Conservation (phyloP, 2,797 vertebrate species). For the Anguilla obscura region DNA sequence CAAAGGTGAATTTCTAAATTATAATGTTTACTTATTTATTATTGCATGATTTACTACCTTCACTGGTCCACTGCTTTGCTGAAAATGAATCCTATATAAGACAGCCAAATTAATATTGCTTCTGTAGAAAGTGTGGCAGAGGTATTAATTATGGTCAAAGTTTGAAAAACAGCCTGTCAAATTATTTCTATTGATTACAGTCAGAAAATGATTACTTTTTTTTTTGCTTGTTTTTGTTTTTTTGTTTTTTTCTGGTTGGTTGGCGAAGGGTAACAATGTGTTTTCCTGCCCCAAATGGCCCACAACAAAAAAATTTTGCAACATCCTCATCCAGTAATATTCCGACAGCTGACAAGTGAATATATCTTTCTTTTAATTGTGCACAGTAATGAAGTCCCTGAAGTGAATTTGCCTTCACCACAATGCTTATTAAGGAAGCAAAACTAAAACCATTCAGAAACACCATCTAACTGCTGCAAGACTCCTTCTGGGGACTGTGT, state of each 20-base stretch:
- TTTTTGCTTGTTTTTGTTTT: background rate
- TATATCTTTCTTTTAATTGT: slow-evolving; percentile 36
- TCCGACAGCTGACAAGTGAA: slow-evolving; percentile 36
- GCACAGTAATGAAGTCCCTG: slow-evolving; percentile 15
- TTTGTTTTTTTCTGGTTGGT: slow-evolving; percentile 6
- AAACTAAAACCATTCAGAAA: background rate
- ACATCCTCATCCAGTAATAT: slow-evolving; percentile 29
- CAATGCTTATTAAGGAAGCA: background rate
- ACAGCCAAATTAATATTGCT: slow-evolving; percentile 18
- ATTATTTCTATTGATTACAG: slow-evolving; percentile 35
- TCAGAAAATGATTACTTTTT: slow-evolving; percentile 34
- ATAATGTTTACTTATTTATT: slow-evolving; percentile 17
- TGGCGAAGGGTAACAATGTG: slow-evolving; percentile 41
- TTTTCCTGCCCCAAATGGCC: slow-evolving; percentile 22
- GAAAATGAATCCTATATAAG: slow-evolving; percentile 14
- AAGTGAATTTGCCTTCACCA: background rate
- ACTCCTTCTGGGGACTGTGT: background rate
- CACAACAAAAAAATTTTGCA: background rate
- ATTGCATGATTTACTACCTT: background rate
- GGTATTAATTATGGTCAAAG: slow-evolving; percentile 37
- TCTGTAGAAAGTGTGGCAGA: slow-evolving; percentile 9
- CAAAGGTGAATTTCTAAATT: background rate
- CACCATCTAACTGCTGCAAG: background rate
- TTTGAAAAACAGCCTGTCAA: slow-evolving; percentile 32
- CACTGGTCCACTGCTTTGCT: background rate